These are phyloP conservation scores for Rhinolophus sinicus DNA, from an alignment of 2,113 vertebrate genomes.

Conservation along the genomic window DNA sequence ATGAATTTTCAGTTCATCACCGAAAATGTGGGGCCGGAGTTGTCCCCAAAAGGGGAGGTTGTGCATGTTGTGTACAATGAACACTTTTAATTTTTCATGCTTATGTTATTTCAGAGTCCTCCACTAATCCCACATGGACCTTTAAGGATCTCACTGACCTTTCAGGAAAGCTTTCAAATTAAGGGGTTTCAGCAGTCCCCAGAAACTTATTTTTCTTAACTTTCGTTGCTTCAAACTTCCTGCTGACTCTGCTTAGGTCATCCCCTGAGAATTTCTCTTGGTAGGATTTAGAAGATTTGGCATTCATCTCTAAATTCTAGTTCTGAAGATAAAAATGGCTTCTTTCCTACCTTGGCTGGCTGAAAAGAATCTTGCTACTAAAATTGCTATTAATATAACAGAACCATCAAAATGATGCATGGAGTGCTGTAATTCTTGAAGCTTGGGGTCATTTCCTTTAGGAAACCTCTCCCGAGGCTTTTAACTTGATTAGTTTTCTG, in stretches of 20 bases:
- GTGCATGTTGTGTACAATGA: not conserved
- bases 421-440: not conserved
- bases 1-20: not conserved
- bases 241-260: not conserved
- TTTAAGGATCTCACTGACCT: not conserved
- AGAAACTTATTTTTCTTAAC: not conserved
- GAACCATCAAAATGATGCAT: not conserved
- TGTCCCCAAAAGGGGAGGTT: too few species aligned
- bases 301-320: slow-evolving; percentile 1
- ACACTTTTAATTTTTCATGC: not conserved
- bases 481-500: slow-evolving; percentile 68
- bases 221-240: not conserved
- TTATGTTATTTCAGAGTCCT: not conserved
- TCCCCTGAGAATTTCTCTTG: not conserved
- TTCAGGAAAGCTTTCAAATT: not conserved
- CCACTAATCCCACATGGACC: not conserved
- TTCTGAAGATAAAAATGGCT: slow-evolving; percentile 58
- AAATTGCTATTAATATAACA: slow-evolving; percentile 32
- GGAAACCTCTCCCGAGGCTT: slow-evolving; percentile 61
- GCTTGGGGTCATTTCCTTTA: slow-evolving; percentile 61
- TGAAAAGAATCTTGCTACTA: slow-evolving; percentile 51
- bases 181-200: not conserved
- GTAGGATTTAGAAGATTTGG: slow-evolving; percentile 51
- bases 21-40: not conserved
- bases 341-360: slow-evolving; percentile 58